These are phyloP conservation scores for Cnemophilus loriae DNA, from an alignment of 2,113 vertebrate species.

Conservation along the genomic window DNA sequence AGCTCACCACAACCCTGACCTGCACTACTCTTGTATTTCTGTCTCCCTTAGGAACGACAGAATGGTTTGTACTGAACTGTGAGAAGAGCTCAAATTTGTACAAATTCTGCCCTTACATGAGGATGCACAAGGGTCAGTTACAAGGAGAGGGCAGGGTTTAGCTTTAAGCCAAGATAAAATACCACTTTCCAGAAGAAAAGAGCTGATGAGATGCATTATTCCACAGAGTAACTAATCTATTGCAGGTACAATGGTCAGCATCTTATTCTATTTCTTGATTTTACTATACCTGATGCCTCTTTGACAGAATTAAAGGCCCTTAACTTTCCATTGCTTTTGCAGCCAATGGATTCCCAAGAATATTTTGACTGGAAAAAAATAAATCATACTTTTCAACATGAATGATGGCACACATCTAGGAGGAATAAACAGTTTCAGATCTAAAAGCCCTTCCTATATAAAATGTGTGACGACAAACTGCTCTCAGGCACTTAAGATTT, in stretches of 20 bases:
- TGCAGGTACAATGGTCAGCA: neutral
- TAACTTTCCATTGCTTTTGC: neutral
- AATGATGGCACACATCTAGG: neutral
- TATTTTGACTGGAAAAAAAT: neutral
- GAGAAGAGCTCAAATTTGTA: conserved; percentile 4
- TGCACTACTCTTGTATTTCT: neutral
- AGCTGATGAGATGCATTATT: neutral
- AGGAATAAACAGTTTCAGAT: neutral
- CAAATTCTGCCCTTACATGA: neutral
- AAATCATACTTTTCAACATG: neutral
- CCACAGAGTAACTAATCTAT: neutral
- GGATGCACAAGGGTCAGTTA: neutral
- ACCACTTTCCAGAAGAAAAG: neutral
- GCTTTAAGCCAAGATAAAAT: neutral
- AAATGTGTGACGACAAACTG: neutral
- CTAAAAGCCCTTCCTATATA: neutral
- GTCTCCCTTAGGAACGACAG: neutral
- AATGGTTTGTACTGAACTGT: neutral
- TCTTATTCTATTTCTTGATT: neutral
- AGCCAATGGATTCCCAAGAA: neutral
- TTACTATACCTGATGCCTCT: neutral
- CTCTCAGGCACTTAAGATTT: neutral
- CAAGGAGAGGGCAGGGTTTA: neutral
- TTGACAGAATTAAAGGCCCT: neutral
- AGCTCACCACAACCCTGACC: neutral